Percentiles rank a stretch among this genome's conserved stretches.
phyloP scores from a whole-genome alignment of 2,797 vertebrate genomes.

The Enteromius unitaeniatus region DNA sequence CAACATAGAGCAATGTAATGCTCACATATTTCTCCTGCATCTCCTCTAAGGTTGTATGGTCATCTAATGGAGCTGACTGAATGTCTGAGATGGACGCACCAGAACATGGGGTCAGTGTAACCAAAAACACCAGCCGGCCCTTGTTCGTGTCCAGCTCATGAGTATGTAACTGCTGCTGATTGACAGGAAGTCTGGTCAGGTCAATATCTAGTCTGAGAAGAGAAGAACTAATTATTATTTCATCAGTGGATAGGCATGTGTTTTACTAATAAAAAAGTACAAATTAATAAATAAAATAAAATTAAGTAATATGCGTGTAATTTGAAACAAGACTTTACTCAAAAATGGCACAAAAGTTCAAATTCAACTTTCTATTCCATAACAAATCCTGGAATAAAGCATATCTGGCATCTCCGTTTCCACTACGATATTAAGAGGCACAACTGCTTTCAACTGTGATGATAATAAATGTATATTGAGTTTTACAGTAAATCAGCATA shows the following conservation, averaged over 20 bases:
- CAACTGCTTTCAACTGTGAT: not conserved
- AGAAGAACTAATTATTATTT: conserved; percentile 27
- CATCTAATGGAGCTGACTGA: conserved; percentile 83
- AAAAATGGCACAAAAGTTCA: not conserved
- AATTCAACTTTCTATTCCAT: too few relatives aligned
- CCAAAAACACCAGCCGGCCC: conserved; percentile 84
- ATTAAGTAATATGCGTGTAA: not conserved
- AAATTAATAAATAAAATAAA: not conserved
- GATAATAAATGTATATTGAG: not conserved
- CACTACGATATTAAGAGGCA: not conserved
- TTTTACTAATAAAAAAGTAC: not conserved
- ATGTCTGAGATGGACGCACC: conserved; percentile 90
- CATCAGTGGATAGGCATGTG: not conserved
- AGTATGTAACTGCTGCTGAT: conserved; percentile 84
- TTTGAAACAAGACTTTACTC: not conserved
- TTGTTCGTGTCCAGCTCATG: conserved; percentile 81
- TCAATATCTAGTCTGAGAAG: conserved; percentile 87
- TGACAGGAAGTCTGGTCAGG: conserved; percentile 76
- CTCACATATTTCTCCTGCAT: conserved; percentile 87
- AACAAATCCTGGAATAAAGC: not conserved
- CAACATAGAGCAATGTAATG: conserved; percentile 25
- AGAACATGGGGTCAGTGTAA: conserved; percentile 83
- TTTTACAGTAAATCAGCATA: too few relatives aligned
- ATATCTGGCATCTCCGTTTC: not conserved
- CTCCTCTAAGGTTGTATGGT: conserved; percentile 76